Evolutionary conservation across 2,888 invertebrate species (phyloP).

Genomic region (Balanococcus diminutus): DNA sequence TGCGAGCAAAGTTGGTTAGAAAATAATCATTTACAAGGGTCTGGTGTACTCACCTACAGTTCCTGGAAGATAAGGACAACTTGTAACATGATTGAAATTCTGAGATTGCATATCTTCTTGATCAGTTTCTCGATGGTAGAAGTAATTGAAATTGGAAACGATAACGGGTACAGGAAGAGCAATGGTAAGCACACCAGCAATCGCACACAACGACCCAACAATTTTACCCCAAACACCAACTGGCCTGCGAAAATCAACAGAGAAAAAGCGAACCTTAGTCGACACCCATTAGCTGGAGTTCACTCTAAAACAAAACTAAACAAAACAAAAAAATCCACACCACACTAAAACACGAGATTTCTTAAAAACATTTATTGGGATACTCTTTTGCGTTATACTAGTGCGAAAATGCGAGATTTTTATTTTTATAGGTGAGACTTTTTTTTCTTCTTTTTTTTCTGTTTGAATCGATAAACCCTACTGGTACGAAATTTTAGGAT

Average conservation of each 20-base stretch:
- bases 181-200: conserved; percentile 98
- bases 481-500: not conserved
- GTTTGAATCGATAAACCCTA: too few species aligned
- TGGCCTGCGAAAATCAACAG: conserved; percentile 72
- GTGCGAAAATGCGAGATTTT: not conserved
- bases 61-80: conserved; percentile 95
- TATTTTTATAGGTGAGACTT: too few species aligned
- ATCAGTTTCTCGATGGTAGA: conserved; percentile 99
- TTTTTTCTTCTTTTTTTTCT: too few species aligned
- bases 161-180: conserved; percentile 99
- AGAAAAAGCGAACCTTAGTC: not conserved
- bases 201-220: conserved; percentile 97
- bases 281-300: not conserved
- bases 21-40: too few species aligned
- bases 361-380: not conserved
- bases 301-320: not conserved
- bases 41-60: conserved; percentile 79
- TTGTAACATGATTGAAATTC: conserved; percentile 97
- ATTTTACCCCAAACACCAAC: conserved; percentile 99
- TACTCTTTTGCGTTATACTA: conserved; percentile 6
- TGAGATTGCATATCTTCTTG: conserved; percentile 99
- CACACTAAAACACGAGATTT: not conserved
- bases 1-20: too few species aligned
- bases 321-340: conserved; percentile 31
- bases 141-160: conserved; percentile 99